Evolutionary conservation across 2,888 invertebrate genomes (phyloP), one percentile per base, ranked within the genome.

Genomic region (Tethea ocularis): DNA sequence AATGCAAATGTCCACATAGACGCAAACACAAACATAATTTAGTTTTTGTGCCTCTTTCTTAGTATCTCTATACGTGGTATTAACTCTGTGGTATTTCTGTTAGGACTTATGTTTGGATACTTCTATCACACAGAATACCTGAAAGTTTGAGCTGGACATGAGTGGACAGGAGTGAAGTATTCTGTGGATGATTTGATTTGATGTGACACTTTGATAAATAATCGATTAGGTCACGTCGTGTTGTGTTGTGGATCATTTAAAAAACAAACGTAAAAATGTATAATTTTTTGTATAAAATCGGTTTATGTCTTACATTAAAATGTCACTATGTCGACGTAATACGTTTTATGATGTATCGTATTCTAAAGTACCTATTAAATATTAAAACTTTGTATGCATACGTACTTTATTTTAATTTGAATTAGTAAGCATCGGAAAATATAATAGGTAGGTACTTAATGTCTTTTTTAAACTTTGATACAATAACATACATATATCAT

Each of bases 321-420:
- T 55, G 63, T 60, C 59, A 56, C 64, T 62, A 60, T 61, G 65
- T 61, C 17, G 46, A 8, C 26, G 17, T 17, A 17, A 17, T 20
- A 26, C 17, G 26, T 29, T 53, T 53, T 17, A 53, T 53, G 52
- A 29, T 52, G 26, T 53, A 53, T 53, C 52, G 15, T 53, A 53
- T 53, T 54, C 22, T 6, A 11, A 33, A 33, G 54, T 54, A 54
- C 20, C 54, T 15, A 54, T 54, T 54, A 54, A 54, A 54, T 54
- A 54, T 54, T 33, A 33, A 54, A 54, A 54, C 52, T 54, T 20
- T 54, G 54, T 54, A 20, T 33, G 1, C 53, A 20, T 33, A 17
- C 53, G 22, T 33, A 17, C 53, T 17, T 17, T 17, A 36, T 54
- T 36, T 29, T 22, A 33, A 11, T 13, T 11, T 26, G 36, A 6